Percentiles rank a stretch among this genome's conserved stretches.
Evolutionary conservation across 2,888 invertebrate species (phyloP).

Genomic region (Phaonia tiefii): DNA sequence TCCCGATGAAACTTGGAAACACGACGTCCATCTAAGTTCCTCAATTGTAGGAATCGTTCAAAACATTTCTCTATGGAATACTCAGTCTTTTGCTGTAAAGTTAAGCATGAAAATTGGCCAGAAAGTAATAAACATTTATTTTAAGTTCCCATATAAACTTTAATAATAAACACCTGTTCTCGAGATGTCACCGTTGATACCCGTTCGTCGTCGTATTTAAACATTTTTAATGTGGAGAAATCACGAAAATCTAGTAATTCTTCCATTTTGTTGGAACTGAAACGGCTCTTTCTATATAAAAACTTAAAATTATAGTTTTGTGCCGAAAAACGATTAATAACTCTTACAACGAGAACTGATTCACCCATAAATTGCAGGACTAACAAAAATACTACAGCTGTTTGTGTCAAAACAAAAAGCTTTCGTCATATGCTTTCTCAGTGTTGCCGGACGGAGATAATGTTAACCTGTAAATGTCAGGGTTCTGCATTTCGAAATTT

Average conservation of each 20-base stretch:
- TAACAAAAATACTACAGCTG: not conserved
- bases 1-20: constrained; percentile 84
- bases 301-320: not conserved
- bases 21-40: constrained; percentile 81
- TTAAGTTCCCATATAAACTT: not conserved
- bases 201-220: constrained; percentile 84
- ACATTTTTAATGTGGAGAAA: constrained; percentile 74
- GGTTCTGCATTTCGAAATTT: too few species aligned
- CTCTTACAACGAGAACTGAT: not conserved
- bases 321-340: not conserved
- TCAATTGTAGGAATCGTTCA: constrained; percentile 81
- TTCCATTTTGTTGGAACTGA: constrained; percentile 49
- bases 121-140: not conserved
- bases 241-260: constrained; percentile 74
- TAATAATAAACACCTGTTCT: constrained; percentile 82
- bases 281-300: not conserved
- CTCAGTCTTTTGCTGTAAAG: constrained; percentile 83
- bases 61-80: constrained; percentile 82
- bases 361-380: not conserved
- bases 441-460: constrained; percentile 2
- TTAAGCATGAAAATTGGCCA: not conserved
- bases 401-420: not conserved
- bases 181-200: constrained; percentile 82
- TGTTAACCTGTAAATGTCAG: too few species aligned
- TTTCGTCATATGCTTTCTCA: not conserved